Conservation (phyloP, 2,797 vertebrate species). For the Sandelia bainsii region DNA sequence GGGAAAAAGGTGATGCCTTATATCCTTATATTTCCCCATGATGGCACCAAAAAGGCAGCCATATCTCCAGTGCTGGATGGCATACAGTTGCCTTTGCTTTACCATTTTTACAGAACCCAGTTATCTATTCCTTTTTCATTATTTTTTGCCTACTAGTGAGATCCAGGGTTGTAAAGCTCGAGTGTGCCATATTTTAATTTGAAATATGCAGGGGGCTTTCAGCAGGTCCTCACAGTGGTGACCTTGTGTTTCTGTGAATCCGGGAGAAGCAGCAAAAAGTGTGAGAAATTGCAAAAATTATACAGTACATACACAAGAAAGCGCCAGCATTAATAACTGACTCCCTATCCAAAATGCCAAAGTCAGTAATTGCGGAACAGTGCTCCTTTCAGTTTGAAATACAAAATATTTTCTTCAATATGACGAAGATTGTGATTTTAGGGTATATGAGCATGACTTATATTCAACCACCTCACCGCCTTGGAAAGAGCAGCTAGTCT, state of each 20-base stretch:
- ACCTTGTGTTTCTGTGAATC: constrained; percentile 16
- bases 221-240: neutral
- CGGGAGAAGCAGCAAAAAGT: neutral
- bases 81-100: neutral
- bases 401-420: neutral
- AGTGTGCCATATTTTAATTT: constrained; percentile 29
- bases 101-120: too few species aligned
- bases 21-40: neutral
- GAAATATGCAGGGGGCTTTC: neutral
- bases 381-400: neutral
- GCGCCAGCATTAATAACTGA: neutral
- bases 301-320: neutral
- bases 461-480: neutral
- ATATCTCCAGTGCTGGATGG: neutral
- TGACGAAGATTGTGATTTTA: neutral
- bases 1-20: neutral
- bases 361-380: neutral
- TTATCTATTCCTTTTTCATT: neutral
- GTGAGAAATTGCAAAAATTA: neutral
- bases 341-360: neutral
- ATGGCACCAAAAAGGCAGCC: neutral
- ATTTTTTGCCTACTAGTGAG: neutral
- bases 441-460: neutral
- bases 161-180: neutral
- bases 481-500: neutral